These are phyloP conservation scores for Ivindomyrus marchei DNA, from an alignment of 2,113 vertebrate species.

Conservation along the genomic window DNA sequence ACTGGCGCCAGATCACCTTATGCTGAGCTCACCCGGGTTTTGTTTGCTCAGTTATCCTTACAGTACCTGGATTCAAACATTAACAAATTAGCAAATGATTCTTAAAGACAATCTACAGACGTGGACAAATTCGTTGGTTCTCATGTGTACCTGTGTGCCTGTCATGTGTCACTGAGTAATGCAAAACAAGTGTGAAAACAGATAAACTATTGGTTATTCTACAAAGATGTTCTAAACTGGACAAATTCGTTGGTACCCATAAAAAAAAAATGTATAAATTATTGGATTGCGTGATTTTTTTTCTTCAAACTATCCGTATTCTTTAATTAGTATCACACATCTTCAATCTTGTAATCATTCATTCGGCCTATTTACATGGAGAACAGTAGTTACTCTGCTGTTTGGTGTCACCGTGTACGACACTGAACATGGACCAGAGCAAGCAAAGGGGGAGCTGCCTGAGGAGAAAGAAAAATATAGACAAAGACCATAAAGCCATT, in stretches of 20 bases:
- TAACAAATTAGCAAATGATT: neutral
- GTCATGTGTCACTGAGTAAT: neutral
- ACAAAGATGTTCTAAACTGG: neutral
- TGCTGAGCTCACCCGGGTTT: neutral
- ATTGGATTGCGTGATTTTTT: neutral
- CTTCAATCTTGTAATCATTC: too few species aligned
- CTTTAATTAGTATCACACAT: too few species aligned
- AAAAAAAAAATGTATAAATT: neutral
- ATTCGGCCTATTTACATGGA: too few species aligned
- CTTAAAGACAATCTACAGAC: neutral
- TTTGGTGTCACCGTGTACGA: neutral
- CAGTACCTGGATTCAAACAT: neutral
- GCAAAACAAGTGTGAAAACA: neutral
- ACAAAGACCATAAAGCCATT: too few species aligned
- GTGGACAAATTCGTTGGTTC: neutral
- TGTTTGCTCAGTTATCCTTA: neutral
- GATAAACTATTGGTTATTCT: neutral
- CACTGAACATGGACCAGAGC: neutral
- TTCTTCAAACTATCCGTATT: neutral
- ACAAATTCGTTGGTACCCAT: neutral
- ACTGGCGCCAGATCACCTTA: neutral
- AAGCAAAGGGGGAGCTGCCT: too few species aligned
- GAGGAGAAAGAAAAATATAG: too few species aligned
- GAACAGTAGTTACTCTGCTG: too few species aligned
- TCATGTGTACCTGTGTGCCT: neutral